Evolutionary conservation across 2,797 vertebrate species (phyloP).

Genomic region (Loris lydekkerianus): DNA sequence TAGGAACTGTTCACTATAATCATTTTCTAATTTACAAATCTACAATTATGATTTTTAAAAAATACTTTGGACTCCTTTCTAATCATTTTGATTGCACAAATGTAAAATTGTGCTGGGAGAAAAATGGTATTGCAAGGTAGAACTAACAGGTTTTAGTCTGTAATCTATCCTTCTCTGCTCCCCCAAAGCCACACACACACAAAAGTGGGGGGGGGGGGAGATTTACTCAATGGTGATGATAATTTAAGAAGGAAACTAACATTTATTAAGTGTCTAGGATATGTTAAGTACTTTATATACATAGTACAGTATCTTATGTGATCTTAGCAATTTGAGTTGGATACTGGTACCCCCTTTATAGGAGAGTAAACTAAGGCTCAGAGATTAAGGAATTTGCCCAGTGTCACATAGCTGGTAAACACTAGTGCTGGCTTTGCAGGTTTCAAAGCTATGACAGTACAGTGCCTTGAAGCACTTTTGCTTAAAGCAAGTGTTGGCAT

Average conservation of each 20-base stretch:
- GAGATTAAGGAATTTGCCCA: neutral
- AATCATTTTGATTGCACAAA: neutral
- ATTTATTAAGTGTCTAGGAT: neutral
- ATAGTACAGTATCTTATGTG: neutral
- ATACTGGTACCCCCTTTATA: neutral
- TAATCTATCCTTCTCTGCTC: neutral
- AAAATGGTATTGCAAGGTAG: neutral
- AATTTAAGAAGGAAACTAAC: neutral
- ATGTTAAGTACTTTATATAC: neutral
- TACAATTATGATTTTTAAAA: neutral
- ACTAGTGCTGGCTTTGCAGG: neutral
- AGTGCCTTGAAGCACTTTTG: neutral
- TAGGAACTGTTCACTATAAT: slow-evolving; percentile 1
- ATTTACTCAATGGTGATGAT: neutral
- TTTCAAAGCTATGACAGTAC: neutral
- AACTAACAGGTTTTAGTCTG: neutral
- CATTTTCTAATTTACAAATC: slow-evolving; percentile 36
- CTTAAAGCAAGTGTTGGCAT: neutral
- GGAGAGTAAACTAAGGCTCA: slow-evolving; percentile 33
- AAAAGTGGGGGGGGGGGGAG: neutral
- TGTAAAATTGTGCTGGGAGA: neutral
- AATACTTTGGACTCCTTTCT: neutral
- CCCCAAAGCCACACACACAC: neutral
- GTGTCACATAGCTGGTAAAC: neutral
- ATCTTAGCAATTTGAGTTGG: slow-evolving; percentile 8